Evolutionary conservation across 2,797 vertebrate species (phyloP).

Genomic region (Petrocephalus sullivani): DNA sequence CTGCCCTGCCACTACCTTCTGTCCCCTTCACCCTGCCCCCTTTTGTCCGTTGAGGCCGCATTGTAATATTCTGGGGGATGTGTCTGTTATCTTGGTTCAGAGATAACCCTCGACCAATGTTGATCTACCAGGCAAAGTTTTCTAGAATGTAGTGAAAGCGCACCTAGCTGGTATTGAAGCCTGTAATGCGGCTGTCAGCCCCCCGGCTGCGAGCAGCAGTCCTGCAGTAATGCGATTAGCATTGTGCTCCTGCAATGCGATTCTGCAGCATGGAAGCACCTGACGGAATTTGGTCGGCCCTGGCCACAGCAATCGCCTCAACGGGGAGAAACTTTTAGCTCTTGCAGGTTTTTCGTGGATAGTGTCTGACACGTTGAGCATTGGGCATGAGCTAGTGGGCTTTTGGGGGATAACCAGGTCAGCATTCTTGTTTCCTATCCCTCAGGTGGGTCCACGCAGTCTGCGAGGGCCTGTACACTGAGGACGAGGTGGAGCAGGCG

Average conservation of each 20-base stretch:
- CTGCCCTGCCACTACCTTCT: not conserved
- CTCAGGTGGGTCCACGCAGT: slow-evolving; percentile 93
- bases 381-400: not conserved
- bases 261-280: not conserved
- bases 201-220: not conserved
- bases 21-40: not conserved
- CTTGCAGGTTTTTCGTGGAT: not conserved
- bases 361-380: not conserved
- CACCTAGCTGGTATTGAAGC: not conserved
- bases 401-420: not conserved
- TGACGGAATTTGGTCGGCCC: not conserved
- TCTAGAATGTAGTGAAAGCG: not conserved
- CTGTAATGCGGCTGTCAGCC: not conserved
- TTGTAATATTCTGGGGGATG: no score
- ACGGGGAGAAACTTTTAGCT: not conserved
- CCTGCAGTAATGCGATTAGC: not conserved
- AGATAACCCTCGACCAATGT: not conserved
- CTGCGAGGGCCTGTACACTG: slow-evolving; percentile 93
- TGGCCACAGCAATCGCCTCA: not conserved
- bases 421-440: not conserved
- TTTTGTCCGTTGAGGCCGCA: not conserved
- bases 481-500: slow-evolving; percentile 96
- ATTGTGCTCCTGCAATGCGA: not conserved
- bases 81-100: not conserved
- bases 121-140: not conserved